A percentile compares a stretch with the other conserved stretches of the same genome.
These are phyloP conservation scores for Cryptoblepharus egeriae DNA, from an alignment of 2,797 vertebrate species.

Conservation along the genomic window DNA sequence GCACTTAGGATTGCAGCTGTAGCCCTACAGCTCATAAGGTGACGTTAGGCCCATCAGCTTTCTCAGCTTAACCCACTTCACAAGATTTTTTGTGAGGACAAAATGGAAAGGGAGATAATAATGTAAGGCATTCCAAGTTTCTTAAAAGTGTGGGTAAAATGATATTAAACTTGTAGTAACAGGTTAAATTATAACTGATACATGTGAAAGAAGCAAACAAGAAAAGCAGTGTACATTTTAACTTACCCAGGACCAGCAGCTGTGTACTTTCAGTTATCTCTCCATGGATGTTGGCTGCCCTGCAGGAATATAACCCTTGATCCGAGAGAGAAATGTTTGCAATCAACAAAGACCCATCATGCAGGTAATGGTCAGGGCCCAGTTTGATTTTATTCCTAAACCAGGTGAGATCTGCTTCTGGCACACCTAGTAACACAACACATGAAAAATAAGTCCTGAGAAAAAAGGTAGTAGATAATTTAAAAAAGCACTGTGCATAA, in stretches of 20 bases:
- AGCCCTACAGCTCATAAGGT: no score
- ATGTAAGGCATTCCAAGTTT: no score
- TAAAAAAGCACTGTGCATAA: fast-evolving
- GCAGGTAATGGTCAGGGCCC: slow-evolving; percentile 52
- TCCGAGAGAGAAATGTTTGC: slow-evolving; percentile 72
- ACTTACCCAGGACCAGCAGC: slow-evolving; percentile 78
- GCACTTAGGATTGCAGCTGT: no score
- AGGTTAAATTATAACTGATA: background rate
- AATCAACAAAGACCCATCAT: slow-evolving; percentile 75
- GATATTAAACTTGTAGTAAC: background rate
- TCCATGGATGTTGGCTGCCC: slow-evolving; percentile 77
- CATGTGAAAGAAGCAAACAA: background rate
- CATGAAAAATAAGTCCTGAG: background rate
- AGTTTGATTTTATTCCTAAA: slow-evolving; percentile 77
- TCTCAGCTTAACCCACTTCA: no score
- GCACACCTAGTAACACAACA: slow-evolving; percentile 77
- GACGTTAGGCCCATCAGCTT: no score
- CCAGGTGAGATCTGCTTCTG: slow-evolving; percentile 82
- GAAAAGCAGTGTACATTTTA: background rate
- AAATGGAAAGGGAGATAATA: no score
- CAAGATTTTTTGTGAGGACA: no score
- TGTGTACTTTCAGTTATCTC: slow-evolving; percentile 78
- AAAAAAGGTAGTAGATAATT: background rate
- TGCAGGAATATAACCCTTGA: slow-evolving; percentile 80
- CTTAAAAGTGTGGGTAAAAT: no score